Evolutionary conservation across 2,797 vertebrate species (phyloP).

Genomic region (Numenius phaeopus): DNA sequence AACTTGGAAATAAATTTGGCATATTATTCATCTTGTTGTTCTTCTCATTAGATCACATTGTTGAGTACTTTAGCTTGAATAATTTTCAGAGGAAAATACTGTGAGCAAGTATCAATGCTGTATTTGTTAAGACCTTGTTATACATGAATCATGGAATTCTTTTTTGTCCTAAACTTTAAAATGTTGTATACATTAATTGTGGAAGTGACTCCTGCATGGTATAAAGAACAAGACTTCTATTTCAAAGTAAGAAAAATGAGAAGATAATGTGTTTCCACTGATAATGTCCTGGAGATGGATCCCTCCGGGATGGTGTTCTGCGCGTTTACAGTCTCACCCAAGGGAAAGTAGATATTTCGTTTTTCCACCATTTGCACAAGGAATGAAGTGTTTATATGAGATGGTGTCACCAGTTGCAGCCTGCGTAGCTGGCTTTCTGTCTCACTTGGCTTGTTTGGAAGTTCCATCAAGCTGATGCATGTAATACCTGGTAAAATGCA

Average conservation of each 20-base stretch:
- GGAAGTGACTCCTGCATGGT: not conserved
- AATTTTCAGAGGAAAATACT: not conserved
- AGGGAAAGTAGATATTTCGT: not conserved
- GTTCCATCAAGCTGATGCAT: not conserved
- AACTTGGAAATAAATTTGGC: not conserved
- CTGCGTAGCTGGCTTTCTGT: not conserved
- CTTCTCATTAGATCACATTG: not conserved
- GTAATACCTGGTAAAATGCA: not conserved
- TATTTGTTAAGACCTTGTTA: not conserved
- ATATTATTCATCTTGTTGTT: not conserved
- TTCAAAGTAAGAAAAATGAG: not conserved
- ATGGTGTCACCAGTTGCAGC: not conserved
- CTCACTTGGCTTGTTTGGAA: not conserved
- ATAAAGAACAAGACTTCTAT: not conserved
- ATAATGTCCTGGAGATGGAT: not conserved
- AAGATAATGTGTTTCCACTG: not conserved
- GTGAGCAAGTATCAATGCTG: not conserved
- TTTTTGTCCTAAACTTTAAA: not conserved
- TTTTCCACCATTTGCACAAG: not conserved
- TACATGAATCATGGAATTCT: not conserved
- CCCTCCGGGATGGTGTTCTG: not conserved
- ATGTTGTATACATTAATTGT: not conserved
- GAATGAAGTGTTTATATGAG: not conserved
- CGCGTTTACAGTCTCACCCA: not conserved
- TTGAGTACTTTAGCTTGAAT: not conserved